Evolutionary conservation across 1,140 invertebrate genomes (phyloP).

Genomic region (Magallana angulata): DNA sequence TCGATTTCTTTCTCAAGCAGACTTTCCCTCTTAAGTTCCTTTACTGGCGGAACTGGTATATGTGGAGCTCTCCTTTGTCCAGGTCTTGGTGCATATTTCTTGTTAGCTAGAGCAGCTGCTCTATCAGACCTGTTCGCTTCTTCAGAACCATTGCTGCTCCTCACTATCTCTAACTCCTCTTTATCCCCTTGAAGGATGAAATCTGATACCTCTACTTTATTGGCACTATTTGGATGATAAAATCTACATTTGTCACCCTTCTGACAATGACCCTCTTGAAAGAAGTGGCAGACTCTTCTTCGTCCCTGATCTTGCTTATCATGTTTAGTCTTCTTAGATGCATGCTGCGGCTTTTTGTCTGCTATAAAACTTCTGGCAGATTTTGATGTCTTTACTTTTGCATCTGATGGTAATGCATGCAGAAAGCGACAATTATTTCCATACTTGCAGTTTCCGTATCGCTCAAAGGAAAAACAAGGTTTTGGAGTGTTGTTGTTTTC

Average conservation of each 20-base stretch:
- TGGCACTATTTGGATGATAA: conserved; percentile 47
- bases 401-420: conserved; percentile 36
- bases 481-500: conserved; percentile 29
- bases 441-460: conserved; percentile 57
- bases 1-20: conserved; percentile 56
- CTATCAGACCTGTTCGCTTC: neutral
- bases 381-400: conserved; percentile 13
- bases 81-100: neutral
- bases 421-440: conserved; percentile 49
- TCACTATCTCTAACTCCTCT: neutral
- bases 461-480: conserved; percentile 43
- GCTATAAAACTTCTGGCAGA: neutral
- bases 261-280: conserved; percentile 61
- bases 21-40: conserved; percentile 42
- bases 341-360: neutral
- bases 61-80: neutral
- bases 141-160: too few species aligned
- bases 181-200: neutral
- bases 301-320: neutral
- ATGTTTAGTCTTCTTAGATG: neutral
- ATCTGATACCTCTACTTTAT: neutral
- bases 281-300: conserved; percentile 59
- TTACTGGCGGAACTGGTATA: conserved; percentile 40
- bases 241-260: conserved; percentile 65
- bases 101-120: neutral